A percentile compares a stretch with the other conserved stretches of the same genome.
Evolutionary conservation across 2,113 vertebrate species (phyloP).

Genomic region (Furnarius figulus): DNA sequence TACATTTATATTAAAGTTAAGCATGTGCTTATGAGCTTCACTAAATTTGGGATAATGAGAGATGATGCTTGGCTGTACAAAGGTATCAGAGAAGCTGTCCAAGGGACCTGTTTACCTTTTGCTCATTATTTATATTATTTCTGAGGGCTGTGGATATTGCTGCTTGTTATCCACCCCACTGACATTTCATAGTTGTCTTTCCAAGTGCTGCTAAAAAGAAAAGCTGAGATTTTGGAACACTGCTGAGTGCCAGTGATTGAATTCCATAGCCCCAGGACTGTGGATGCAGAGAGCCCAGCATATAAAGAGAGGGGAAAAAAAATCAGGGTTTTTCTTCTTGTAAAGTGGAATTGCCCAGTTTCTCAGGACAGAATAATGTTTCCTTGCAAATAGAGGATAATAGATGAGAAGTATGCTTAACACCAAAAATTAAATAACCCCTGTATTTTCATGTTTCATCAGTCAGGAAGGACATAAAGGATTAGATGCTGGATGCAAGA

Average conservation of each 20-base stretch:
- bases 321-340: neutral
- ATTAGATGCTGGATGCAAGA: neutral
- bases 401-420: neutral
- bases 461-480: neutral
- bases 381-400: neutral
- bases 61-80: neutral
- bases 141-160: neutral
- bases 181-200: slow-evolving; percentile 10
- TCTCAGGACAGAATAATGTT: neutral
- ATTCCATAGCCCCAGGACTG: neutral
- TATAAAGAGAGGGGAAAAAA: neutral
- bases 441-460: neutral
- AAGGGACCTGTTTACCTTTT: neutral
- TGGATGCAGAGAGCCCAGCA: neutral
- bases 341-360: neutral
- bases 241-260: neutral
- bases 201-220: neutral
- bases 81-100: neutral
- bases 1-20: neutral
- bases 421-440: neutral
- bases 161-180: neutral
- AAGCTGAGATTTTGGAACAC: slow-evolving; percentile 15
- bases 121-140: neutral
- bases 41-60: neutral
- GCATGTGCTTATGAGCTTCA: neutral